These are phyloP conservation scores for Agelaius tricolor DNA, from an alignment of 2,113 vertebrate genomes.

Conservation along the genomic window DNA sequence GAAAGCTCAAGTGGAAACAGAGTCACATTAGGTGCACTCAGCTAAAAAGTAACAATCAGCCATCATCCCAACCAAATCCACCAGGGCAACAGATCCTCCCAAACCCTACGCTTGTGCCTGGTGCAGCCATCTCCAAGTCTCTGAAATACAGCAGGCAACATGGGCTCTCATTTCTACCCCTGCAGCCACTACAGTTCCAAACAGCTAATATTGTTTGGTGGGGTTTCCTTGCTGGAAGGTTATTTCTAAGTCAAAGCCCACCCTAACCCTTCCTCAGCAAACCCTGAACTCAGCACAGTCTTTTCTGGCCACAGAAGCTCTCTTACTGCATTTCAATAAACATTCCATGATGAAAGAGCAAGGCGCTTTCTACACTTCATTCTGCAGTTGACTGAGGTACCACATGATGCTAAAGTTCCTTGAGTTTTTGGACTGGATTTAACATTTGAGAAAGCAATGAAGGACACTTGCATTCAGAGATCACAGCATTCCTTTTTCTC, in stretches of 20 bases:
- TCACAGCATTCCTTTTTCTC: not conserved
- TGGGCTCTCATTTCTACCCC: not conserved
- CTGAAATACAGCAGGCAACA: not conserved
- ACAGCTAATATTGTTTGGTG: not conserved
- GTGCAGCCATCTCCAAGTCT: not conserved
- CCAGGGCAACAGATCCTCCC: not conserved
- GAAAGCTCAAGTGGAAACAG: not conserved
- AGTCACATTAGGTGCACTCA: not conserved
- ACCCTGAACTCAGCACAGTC: not conserved
- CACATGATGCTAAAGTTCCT: not conserved
- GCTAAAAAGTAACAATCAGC: not conserved
- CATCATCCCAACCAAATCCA: not conserved
- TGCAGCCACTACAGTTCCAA: not conserved
- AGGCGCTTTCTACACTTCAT: not conserved
- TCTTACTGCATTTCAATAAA: not conserved
- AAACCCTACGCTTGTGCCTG: not conserved
- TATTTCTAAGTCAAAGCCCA: not conserved
- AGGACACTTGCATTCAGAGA: not conserved
- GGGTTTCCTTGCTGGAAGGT: not conserved
- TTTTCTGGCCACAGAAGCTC: not conserved
- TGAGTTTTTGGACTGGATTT: not conserved
- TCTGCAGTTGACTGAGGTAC: not conserved
- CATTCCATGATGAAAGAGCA: not conserved
- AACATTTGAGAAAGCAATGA: not conserved
- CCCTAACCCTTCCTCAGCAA: not conserved